phyloP scores from a whole-genome alignment of 2,888 invertebrate species.

The Plebejus anna region DNA sequence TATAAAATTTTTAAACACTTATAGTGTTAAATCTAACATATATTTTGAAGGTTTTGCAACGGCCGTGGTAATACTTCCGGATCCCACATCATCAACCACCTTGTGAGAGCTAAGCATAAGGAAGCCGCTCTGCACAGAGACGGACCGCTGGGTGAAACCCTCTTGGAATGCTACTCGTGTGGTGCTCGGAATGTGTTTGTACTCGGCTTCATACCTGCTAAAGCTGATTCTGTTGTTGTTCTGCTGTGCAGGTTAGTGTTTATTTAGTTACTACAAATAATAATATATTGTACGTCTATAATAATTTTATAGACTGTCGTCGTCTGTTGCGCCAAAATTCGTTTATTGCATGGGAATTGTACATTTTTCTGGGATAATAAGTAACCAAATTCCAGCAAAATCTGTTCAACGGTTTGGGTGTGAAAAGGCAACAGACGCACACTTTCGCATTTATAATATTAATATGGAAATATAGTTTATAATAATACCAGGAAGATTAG shows the following conservation, averaged over 20 bases:
- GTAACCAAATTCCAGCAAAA: too few species aligned
- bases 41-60: constrained; percentile 89
- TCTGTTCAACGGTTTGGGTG: too few species aligned
- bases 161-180: constrained; percentile 99
- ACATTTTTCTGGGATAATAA: too few species aligned
- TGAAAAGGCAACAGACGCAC: too few species aligned
- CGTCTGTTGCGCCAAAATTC: too few species aligned
- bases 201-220: constrained; percentile 99
- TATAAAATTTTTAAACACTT: neutral
- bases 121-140: constrained; percentile 98
- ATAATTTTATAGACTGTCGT: too few species aligned
- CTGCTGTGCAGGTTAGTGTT: constrained; percentile 89
- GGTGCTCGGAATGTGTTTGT: constrained; percentile 99
- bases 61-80: constrained; percentile 98
- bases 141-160: constrained; percentile 98
- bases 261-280: neutral
- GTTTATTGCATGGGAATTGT: too few species aligned
- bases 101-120: constrained; percentile 99
- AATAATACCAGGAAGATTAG: too few species aligned
- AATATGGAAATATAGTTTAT: too few species aligned
- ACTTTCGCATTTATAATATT: too few species aligned
- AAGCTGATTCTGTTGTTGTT: constrained; percentile 98
- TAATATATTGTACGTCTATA: too few species aligned
- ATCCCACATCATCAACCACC: constrained; percentile 98
- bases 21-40: neutral